Conservation (phyloP, 2,113 vertebrate species). For the Takifugu flavidus region DNA sequence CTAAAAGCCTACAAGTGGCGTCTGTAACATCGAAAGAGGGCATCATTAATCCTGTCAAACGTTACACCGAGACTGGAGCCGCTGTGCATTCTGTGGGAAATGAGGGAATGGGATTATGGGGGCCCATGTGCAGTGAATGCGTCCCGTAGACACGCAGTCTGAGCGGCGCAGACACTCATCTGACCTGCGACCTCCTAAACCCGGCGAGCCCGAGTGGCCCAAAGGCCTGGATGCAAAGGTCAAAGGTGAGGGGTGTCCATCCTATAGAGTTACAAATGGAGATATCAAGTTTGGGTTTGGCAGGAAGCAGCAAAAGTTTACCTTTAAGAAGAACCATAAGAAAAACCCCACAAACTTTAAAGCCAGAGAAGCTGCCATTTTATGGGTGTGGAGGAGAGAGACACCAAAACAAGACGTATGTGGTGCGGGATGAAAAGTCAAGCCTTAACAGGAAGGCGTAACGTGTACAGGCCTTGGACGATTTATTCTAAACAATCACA, state of each 20-base stretch:
- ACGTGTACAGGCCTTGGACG: constrained; percentile 62
- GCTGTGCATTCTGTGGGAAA: constrained; percentile 63
- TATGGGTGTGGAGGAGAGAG: constrained; percentile 25
- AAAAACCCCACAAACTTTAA: constrained; percentile 9
- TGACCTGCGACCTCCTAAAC: constrained; percentile 60
- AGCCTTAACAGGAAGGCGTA: constrained; percentile 64
- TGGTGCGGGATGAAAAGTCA: constrained; percentile 53
- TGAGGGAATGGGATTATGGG: constrained; percentile 56
- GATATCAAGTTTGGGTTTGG: constrained; percentile 58
- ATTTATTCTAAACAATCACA: constrained; percentile 70
- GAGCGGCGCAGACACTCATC: constrained; percentile 58
- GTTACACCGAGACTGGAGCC: constrained; percentile 35
- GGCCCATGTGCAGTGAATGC: constrained; percentile 56
- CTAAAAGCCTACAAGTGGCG: constrained; percentile 20
- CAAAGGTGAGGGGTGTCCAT: constrained; percentile 63
- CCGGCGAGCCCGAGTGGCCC: constrained; percentile 45
- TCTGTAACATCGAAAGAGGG: constrained; percentile 35
- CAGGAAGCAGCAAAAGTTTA: constrained; percentile 39
- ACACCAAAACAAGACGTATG: constrained; percentile 23
- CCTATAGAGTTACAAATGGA: constrained; percentile 68
- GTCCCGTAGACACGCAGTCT: constrained; percentile 73
- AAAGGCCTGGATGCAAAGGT: constrained; percentile 60
- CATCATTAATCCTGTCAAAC: constrained; percentile 51
- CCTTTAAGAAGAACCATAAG: constrained; percentile 12
- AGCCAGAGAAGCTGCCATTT: constrained; percentile 32